These are phyloP conservation scores for Protodeltote pygarga DNA, from an alignment of 2,888 invertebrate genomes.

Conservation along the genomic window DNA sequence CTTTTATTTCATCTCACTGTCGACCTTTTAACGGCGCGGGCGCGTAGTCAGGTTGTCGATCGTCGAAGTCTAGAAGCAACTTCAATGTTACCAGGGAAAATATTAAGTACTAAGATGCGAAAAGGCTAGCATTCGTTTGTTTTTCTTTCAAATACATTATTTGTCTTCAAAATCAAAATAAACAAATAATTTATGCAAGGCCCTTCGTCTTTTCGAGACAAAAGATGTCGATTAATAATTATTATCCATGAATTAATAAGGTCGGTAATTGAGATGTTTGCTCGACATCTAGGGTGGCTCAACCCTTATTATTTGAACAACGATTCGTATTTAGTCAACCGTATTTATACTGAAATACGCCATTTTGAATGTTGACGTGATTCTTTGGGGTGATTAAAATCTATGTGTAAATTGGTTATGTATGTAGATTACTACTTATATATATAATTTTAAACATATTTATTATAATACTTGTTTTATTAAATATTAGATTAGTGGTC, in stretches of 20 bases:
- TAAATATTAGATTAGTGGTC: no score
- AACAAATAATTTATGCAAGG: slow-evolving; percentile 11
- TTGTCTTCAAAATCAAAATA: slow-evolving; percentile 9
- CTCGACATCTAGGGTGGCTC: slow-evolving; percentile 65
- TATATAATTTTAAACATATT: no score
- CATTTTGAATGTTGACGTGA: slow-evolving; percentile 55
- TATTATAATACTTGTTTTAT: no score
- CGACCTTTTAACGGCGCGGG: no score
- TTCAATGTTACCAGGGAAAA: no score
- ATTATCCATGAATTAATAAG: slow-evolving; percentile 81
- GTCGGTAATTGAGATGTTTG: slow-evolving; percentile 85
- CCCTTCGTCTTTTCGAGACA: slow-evolving; percentile 59
- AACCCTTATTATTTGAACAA: slow-evolving; percentile 71
- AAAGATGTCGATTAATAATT: slow-evolving; percentile 69
- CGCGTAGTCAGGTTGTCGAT: no score
- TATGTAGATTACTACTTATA: not conserved
- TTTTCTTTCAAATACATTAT: no score
- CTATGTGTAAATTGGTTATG: not conserved
- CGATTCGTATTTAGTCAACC: slow-evolving; percentile 81
- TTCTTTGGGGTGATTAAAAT: slow-evolving; percentile 41
- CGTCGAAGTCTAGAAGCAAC: no score
- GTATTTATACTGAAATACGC: slow-evolving; percentile 73
- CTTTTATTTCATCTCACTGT: no score
- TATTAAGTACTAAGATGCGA: no score
- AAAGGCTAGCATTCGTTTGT: no score